A percentile compares a stretch with the other conserved stretches of the same genome.
These are phyloP conservation scores for Quiscalus mexicanus DNA, from an alignment of 2,113 vertebrate genomes.

Conservation along the genomic window DNA sequence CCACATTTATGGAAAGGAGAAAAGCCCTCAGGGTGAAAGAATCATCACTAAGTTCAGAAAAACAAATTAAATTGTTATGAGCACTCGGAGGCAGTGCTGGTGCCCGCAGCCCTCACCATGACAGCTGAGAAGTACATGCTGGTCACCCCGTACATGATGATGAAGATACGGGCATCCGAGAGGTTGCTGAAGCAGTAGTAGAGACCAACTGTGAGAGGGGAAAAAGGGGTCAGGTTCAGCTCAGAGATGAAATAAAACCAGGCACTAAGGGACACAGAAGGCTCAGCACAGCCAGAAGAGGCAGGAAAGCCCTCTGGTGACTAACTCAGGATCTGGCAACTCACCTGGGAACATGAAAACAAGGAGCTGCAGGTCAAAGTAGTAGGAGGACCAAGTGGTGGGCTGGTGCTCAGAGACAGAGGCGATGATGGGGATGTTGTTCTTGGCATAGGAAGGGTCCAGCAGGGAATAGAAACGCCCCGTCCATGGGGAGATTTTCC, in stretches of 20 bases:
- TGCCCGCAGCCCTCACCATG: constrained; percentile 81
- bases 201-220: constrained; percentile 85
- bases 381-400: constrained; percentile 98
- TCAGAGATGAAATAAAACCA: not conserved
- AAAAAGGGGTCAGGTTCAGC: not conserved
- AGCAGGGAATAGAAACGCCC: constrained; percentile 97
- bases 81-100: rapidly evolving
- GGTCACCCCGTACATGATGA: constrained; percentile 99
- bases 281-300: rapidly evolving
- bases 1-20: not conserved
- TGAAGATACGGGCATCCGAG: constrained; percentile 95
- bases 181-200: constrained; percentile 99
- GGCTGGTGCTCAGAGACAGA: constrained; percentile 98
- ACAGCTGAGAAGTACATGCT: constrained; percentile 99
- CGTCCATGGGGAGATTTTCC: constrained; percentile 98
- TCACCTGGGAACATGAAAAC: constrained; percentile 99
- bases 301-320: not conserved
- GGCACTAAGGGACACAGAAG: not conserved
- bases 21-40: not conserved
- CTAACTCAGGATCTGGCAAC: rapidly evolving
- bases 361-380: constrained; percentile 97
- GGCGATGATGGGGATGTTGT: constrained; percentile 99
- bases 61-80: rapidly evolving
- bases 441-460: constrained; percentile 97
- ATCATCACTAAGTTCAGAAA: not conserved